phyloP scores from a whole-genome alignment of 2,113 vertebrate species.

The Protomyctophum bolini region DNA sequence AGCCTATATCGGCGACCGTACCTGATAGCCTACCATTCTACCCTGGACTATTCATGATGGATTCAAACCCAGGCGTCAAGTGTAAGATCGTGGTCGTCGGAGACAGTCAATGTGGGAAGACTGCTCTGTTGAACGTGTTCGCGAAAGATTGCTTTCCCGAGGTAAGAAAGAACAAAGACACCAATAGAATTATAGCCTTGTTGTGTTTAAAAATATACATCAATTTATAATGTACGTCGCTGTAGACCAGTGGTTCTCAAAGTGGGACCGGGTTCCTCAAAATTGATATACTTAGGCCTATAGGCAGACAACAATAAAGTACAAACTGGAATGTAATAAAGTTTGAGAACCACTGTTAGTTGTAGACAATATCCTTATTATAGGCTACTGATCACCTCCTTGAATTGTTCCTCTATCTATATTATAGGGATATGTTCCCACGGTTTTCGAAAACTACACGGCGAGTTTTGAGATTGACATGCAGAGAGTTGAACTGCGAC shows the following conservation, averaged over 20 bases:
- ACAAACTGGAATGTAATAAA: too few species aligned
- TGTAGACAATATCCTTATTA: background rate
- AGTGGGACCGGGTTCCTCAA: too few species aligned
- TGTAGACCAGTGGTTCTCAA: too few species aligned
- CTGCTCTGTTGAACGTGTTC: slow-evolving; percentile 74
- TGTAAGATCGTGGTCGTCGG: slow-evolving; percentile 63
- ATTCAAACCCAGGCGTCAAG: slow-evolving; percentile 40
- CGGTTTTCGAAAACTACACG: slow-evolving; percentile 92
- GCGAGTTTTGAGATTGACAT: slow-evolving; percentile 92
- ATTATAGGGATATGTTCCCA: slow-evolving; percentile 86
- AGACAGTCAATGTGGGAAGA: slow-evolving; percentile 61
- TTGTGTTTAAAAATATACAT: too few species aligned
- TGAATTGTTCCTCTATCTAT: background rate
- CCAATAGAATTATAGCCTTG: background rate
- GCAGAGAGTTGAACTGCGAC: slow-evolving; percentile 88
- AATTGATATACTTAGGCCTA: too few species aligned
- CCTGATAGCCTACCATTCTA: background rate
- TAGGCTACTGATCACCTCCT: background rate
- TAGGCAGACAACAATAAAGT: too few species aligned
- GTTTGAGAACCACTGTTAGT: too few species aligned
- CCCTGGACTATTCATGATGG: slow-evolving; percentile 25
- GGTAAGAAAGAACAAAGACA: slow-evolving; percentile 67
- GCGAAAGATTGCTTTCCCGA: slow-evolving; percentile 90
- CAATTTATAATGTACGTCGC: too few species aligned
- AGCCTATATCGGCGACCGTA: too few species aligned